Conservation (phyloP, 1,140 invertebrate species). For the Orussus abietinus region DNA sequence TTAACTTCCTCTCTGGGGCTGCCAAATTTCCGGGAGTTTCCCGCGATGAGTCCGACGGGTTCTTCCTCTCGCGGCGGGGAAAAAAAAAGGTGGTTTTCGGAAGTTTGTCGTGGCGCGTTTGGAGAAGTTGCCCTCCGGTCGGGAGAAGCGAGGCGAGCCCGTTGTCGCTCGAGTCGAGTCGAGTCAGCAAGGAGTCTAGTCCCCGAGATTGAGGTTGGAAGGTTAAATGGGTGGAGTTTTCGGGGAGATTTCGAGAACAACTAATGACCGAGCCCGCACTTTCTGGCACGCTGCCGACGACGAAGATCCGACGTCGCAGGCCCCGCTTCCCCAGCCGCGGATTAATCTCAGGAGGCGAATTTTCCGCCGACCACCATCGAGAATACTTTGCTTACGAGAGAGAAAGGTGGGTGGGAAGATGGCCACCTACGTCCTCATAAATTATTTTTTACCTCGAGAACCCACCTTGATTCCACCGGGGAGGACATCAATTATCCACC, state of each 20-base stretch:
- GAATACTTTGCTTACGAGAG: not conserved
- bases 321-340: too few species aligned
- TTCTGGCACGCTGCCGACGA: slow-evolving; percentile 23
- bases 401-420: too few species aligned
- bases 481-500: slow-evolving; percentile 21
- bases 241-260: slow-evolving; percentile 22
- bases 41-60: too few species aligned
- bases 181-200: not conserved
- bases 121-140: not conserved
- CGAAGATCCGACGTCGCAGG: too few species aligned
- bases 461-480: slow-evolving; percentile 15
- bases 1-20: too few species aligned
- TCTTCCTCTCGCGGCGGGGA: too few species aligned
- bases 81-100: not conserved
- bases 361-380: too few species aligned
- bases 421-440: too few species aligned
- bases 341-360: slow-evolving; percentile 23
- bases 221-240: not conserved
- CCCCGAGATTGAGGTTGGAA: not conserved
- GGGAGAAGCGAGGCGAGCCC: not conserved
- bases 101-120: too few species aligned
- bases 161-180: not conserved
- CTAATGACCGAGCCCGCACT: slow-evolving; percentile 16
- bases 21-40: too few species aligned
- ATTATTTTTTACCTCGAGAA: slow-evolving; percentile 13